phyloP scores from a whole-genome alignment of 2,888 invertebrate genomes.

The Lordiphosa fenestrarum region DNA sequence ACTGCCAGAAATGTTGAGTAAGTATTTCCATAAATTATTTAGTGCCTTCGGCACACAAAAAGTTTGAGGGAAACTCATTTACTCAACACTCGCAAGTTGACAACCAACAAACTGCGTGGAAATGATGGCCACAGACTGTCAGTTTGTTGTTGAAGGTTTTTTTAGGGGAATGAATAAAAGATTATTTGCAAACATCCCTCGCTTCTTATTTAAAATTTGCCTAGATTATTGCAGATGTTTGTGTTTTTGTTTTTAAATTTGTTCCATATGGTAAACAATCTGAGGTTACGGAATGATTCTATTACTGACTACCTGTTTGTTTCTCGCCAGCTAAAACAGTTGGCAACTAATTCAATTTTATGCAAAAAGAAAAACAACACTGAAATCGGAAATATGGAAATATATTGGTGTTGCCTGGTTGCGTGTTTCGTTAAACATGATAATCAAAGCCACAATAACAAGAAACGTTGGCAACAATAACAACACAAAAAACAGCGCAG shows the following conservation, averaged over 20 bases:
- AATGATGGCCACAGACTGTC: neutral
- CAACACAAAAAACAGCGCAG: neutral
- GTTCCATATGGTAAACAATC: conserved; percentile 40
- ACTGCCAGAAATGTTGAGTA: conserved; percentile 7
- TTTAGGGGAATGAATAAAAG: too few relatives aligned
- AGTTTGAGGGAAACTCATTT: conserved; percentile 44
- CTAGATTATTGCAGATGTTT: conserved; percentile 12
- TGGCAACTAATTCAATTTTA: conserved; percentile 20
- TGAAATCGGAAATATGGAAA: conserved; percentile 6
- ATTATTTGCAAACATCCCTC: too few relatives aligned
- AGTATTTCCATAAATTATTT: conserved; percentile 55
- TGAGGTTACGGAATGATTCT: conserved; percentile 3
- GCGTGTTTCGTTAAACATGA: conserved; percentile 56
- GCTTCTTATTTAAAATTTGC: neutral
- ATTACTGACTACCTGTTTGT: too few relatives aligned
- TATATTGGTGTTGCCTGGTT: conserved; percentile 35
- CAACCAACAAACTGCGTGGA: conserved; percentile 7
- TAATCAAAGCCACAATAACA: conserved; percentile 35
- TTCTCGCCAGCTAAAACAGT: conserved; percentile 4
- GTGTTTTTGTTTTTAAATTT: conserved; percentile 2
- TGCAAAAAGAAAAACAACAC: conserved; percentile 8
- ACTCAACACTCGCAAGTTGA: conserved; percentile 30
- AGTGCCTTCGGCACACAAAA: conserved; percentile 12
- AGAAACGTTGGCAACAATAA: conserved; percentile 19
- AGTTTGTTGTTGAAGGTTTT: too few relatives aligned